These are phyloP conservation scores for Mustelus asterias DNA, from an alignment of 2,113 vertebrate species.

Conservation along the genomic window DNA sequence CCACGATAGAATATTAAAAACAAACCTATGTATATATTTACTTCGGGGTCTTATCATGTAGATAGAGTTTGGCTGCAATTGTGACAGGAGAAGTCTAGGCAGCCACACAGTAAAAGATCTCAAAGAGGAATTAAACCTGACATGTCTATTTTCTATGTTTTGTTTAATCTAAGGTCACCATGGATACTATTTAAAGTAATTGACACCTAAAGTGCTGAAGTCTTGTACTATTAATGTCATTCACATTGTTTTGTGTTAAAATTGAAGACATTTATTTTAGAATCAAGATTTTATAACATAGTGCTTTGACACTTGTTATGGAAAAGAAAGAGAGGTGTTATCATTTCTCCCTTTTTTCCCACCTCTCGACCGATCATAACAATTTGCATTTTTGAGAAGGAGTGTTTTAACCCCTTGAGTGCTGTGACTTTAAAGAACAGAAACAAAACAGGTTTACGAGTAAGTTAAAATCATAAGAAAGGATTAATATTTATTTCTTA, in stretches of 20 bases:
- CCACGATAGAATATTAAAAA: not conserved
- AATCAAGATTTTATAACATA: not conserved
- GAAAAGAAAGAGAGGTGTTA: no score
- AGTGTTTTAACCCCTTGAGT: no score
- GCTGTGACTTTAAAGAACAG: no score
- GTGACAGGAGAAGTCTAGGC: not conserved
- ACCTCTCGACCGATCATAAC: no score
- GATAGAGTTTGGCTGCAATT: not conserved
- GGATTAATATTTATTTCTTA: no score
- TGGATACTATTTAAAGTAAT: not conserved
- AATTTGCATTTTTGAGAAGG: no score
- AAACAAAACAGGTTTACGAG: no score
- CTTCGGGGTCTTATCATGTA: not conserved
- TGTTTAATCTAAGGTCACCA: not conserved
- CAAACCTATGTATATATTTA: not conserved
- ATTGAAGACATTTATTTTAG: not conserved
- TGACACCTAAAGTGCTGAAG: not conserved
- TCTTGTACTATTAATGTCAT: not conserved
- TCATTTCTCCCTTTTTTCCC: no score
- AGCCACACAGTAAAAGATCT: not conserved
- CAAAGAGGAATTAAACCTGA: not conserved
- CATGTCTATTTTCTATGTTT: not conserved
- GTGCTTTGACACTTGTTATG: no score
- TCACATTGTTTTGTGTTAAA: not conserved
- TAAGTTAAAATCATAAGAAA: no score